phyloP scores from a whole-genome alignment of 1,140 invertebrate genomes.

The Acromyrmex heyeri region DNA sequence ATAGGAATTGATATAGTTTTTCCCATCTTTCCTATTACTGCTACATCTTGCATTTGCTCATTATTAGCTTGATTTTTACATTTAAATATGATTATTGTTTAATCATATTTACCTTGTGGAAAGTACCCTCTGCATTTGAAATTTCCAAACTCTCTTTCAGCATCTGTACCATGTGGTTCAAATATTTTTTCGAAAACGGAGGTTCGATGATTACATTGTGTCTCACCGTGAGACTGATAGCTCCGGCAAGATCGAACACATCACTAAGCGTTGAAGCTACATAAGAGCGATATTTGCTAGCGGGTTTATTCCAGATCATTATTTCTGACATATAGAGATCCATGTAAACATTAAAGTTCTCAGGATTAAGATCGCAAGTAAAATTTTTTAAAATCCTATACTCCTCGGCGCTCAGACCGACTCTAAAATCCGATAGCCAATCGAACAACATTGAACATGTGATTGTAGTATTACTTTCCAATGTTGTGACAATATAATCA shows the following conservation, averaged over 20 bases:
- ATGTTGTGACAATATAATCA: conserved; percentile 59
- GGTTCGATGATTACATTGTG: conserved; percentile 66
- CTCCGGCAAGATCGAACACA: conserved; percentile 71
- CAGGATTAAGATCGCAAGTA: conserved; percentile 77
- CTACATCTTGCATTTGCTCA: too few relatives aligned
- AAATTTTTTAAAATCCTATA: conserved; percentile 80
- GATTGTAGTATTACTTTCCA: conserved; percentile 39
- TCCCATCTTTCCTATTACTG: too few relatives aligned
- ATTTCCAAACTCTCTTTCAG: conserved; percentile 68
- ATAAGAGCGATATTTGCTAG: conserved; percentile 72
- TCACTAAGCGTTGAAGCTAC: conserved; percentile 68
- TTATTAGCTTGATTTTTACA: too few relatives aligned
- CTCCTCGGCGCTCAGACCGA: conserved; percentile 76
- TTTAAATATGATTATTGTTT: neutral
- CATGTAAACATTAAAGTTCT: conserved; percentile 79
- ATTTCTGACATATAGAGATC: conserved; percentile 75
- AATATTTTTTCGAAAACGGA: conserved; percentile 76
- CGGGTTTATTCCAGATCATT: conserved; percentile 73
- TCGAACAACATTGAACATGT: conserved; percentile 77
- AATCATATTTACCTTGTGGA: conserved; percentile 50
- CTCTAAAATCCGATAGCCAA: conserved; percentile 74
- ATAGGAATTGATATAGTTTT: too few relatives aligned
- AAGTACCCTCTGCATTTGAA: neutral
- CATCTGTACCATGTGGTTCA: conserved; percentile 53
- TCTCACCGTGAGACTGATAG: neutral